phyloP scores from a whole-genome alignment of 2,888 invertebrate species.

The Rotaria socialis region DNA sequence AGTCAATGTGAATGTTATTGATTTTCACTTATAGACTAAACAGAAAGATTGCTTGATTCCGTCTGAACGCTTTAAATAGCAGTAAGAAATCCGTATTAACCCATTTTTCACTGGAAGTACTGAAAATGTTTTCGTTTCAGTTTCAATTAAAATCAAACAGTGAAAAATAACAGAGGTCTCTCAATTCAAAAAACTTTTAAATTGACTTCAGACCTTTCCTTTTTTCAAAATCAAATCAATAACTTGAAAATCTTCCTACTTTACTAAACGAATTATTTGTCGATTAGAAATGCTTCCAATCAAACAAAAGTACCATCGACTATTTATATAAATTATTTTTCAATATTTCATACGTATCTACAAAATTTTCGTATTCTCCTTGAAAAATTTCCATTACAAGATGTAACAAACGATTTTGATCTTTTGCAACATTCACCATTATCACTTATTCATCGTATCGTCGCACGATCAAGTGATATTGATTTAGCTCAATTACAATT shows the following conservation, averaged over 20 bases:
- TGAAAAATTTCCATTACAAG: slow-evolving; percentile 20
- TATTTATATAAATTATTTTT: not conserved
- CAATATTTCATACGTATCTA: slow-evolving; percentile 12
- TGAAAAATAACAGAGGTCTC: no score
- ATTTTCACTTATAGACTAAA: no score
- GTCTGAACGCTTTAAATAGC: no score
- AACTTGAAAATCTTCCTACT: not conserved
- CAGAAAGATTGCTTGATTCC: no score
- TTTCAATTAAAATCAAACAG: no score
- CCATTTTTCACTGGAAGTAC: no score
- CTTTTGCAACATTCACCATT: not conserved
- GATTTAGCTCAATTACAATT: slow-evolving; percentile 14
- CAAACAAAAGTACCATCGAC: not conserved
- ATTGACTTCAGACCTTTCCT: no score
- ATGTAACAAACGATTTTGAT: not conserved
- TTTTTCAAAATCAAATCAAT: no score
- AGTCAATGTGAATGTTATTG: no score
- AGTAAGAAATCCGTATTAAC: no score
- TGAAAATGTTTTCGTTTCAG: no score
- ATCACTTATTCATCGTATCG: slow-evolving; percentile 7
- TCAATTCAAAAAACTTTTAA: no score
- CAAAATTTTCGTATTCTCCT: slow-evolving; percentile 7
- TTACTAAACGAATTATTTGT: not conserved
- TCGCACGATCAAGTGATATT: slow-evolving; percentile 17
- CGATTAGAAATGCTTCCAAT: not conserved